phyloP scores from a whole-genome alignment of 2,113 vertebrate genomes.

The Leiothrix lutea region DNA sequence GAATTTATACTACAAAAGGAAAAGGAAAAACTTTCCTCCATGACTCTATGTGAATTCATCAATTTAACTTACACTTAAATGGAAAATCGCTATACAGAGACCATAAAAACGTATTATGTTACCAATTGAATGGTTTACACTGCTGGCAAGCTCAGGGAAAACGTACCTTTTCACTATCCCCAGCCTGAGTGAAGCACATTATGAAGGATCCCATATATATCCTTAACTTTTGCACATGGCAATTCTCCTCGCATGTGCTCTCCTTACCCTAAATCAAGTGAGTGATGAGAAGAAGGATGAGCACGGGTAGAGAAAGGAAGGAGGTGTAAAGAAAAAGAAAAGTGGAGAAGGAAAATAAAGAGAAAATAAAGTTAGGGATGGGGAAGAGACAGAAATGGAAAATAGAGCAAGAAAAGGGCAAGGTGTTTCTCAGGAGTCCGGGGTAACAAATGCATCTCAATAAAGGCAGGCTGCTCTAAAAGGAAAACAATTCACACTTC shows the following conservation, averaged over 20 bases:
- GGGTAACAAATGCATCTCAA: constrained; percentile 63
- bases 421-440: constrained; percentile 29
- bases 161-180: constrained; percentile 61
- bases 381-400: constrained; percentile 49
- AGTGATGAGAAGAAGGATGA: constrained; percentile 58
- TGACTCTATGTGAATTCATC: constrained; percentile 70
- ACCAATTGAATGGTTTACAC: constrained; percentile 73
- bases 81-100: constrained; percentile 75
- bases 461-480: constrained; percentile 57
- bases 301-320: not conserved
- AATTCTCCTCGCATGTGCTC: constrained; percentile 57
- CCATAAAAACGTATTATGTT: constrained; percentile 73
- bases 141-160: constrained; percentile 68
- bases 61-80: constrained; percentile 76
- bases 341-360: constrained; percentile 14
- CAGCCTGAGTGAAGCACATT: constrained; percentile 68
- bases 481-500: constrained; percentile 56
- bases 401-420: constrained; percentile 52
- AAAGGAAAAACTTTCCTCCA: constrained; percentile 62
- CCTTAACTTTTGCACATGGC: constrained; percentile 65
- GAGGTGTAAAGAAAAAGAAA: constrained; percentile 28
- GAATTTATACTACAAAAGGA: constrained; percentile 70
- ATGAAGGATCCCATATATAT: constrained; percentile 69
- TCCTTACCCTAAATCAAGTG: constrained; percentile 65
- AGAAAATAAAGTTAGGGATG: constrained; percentile 58